phyloP scores from a whole-genome alignment of 2,113 vertebrate species.

The Corythaixoides concolor region DNA sequence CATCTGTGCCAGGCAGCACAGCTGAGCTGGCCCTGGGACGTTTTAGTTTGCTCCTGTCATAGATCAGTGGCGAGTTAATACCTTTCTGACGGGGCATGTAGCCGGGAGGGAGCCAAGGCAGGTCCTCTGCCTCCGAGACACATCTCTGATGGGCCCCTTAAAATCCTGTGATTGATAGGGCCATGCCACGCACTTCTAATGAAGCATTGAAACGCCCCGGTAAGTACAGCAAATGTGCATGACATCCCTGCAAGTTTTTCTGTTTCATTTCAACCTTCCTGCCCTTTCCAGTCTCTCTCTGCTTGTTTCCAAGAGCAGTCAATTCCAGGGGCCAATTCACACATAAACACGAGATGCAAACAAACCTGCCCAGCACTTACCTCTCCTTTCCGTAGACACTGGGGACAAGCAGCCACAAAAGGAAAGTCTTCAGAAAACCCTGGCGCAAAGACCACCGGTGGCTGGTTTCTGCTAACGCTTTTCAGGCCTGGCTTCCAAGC shows the following conservation, averaged over 20 bases:
- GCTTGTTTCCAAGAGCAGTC: not conserved
- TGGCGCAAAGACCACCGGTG: not conserved
- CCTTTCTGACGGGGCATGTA: not conserved
- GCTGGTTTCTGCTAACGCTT: not conserved
- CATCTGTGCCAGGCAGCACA: not conserved
- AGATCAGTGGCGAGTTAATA: not conserved
- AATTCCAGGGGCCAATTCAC: not conserved
- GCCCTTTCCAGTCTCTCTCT: not conserved
- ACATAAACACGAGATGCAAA: not conserved
- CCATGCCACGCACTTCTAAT: not conserved
- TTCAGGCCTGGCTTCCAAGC: not conserved
- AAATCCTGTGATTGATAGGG: constrained; percentile 5
- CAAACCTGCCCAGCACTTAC: not conserved
- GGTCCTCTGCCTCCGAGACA: not conserved
- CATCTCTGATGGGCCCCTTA: not conserved
- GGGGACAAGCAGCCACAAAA: not conserved
- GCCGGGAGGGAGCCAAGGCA: not conserved
- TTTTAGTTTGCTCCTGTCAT: not conserved
- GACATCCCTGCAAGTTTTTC: not conserved
- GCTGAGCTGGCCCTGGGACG: not conserved
- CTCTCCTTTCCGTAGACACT: not conserved
- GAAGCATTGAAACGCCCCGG: not conserved
- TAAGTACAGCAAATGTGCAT: not conserved
- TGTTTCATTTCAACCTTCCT: not conserved
- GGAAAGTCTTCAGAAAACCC: not conserved